Conservation (phyloP, 2,797 vertebrate species). For the Rallus crepitans region DNA sequence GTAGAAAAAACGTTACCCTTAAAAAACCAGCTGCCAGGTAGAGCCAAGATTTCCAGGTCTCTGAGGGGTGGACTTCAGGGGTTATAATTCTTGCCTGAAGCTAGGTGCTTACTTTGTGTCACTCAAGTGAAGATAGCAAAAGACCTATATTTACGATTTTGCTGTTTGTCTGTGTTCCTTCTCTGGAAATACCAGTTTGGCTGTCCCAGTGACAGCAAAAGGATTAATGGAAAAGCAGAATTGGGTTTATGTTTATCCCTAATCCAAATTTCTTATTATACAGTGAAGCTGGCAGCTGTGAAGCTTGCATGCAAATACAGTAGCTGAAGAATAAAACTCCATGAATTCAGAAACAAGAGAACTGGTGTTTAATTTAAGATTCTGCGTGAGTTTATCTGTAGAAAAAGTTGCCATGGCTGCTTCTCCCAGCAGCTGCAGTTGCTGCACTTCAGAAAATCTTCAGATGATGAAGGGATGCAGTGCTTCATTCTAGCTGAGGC, state of each 20-base stretch:
- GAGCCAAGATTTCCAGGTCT: neutral
- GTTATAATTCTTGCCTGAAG: neutral
- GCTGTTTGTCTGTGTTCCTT: neutral
- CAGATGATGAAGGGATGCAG: neutral
- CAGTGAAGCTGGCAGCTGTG: slow-evolving; percentile 17
- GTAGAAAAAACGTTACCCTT: neutral
- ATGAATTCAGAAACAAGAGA: slow-evolving; percentile 29
- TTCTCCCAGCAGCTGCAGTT: neutral
- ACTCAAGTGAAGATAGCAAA: neutral
- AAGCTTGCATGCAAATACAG: slow-evolving; percentile 32
- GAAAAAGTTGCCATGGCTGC: neutral
- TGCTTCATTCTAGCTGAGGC: neutral
- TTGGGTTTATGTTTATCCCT: slow-evolving; percentile 44
- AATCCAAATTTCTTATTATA: slow-evolving; percentile 31
- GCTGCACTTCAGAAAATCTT: neutral
- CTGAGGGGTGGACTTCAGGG: neutral
- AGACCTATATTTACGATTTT: neutral
- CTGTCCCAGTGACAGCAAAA: neutral
- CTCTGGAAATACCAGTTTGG: neutral
- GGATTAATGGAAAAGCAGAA: slow-evolving; percentile 42
- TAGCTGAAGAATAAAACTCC: neutral
- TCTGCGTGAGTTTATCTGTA: neutral
- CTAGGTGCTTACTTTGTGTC: neutral
- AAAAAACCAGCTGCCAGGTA: neutral
- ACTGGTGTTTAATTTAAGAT: slow-evolving; percentile 28